Conservation (phyloP, 92 coral and sea anemone species). For the Phymanthus crucifer region DNA sequence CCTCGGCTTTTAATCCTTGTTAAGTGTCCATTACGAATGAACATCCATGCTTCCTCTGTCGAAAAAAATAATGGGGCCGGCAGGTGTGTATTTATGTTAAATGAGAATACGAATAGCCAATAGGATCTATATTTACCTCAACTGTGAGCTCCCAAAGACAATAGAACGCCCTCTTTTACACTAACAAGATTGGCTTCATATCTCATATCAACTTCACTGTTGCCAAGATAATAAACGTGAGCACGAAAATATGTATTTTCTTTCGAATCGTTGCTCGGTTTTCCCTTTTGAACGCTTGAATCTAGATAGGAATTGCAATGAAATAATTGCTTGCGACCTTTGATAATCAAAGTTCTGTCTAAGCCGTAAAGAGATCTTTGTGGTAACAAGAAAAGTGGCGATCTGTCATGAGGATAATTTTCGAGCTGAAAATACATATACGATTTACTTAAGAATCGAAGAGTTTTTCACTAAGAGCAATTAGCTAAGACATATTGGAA, state of each 20-base stretch:
- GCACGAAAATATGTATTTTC: no score
- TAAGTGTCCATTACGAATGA: not conserved
- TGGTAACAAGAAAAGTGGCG: not conserved
- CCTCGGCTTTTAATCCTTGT: not conserved
- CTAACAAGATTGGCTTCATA: not conserved
- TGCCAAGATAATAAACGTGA: not conserved
- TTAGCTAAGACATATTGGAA: not conserved
- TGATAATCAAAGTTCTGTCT: not conserved
- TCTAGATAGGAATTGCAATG: no score
- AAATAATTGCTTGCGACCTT: no score
- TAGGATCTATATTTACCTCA: not conserved
- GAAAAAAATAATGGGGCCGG: not conserved
- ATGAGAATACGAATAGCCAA: not conserved
- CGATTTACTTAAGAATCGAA: not conserved
- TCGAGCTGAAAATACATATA: not conserved
- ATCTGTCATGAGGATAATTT: not conserved
- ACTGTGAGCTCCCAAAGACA: not conserved
- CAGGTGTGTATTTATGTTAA: slow-evolving; percentile 11
- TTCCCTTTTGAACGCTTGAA: no score
- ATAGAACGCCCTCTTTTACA: not conserved
- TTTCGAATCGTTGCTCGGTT: no score
- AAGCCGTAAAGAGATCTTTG: not conserved
- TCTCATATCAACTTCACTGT: not conserved
- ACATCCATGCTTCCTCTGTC: not conserved
- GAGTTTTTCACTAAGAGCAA: not conserved